phyloP scores from a whole-genome alignment of 2,888 invertebrate species.

The Melanophora roralis region DNA sequence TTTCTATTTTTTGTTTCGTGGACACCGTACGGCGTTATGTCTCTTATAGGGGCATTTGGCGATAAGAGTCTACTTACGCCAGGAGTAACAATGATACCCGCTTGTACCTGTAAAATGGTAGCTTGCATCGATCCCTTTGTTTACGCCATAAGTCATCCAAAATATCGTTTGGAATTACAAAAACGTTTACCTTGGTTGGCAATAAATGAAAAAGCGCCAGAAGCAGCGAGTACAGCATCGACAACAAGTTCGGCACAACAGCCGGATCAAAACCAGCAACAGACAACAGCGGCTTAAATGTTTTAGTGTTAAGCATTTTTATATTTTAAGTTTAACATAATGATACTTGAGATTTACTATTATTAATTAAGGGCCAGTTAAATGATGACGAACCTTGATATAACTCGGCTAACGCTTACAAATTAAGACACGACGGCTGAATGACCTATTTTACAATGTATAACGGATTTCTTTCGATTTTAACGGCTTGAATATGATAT shows the following conservation, averaged over 20 bases:
- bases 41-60: constrained; percentile 90
- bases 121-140: constrained; percentile 95
- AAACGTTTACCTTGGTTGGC: constrained; percentile 87
- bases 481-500: background rate
- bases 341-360: background rate
- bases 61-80: constrained; percentile 84
- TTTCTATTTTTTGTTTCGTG: constrained; percentile 91
- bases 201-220: constrained; percentile 81
- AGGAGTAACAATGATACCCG: constrained; percentile 89
- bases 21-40: constrained; percentile 92
- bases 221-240: constrained; percentile 79
- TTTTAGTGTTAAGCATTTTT: background rate
- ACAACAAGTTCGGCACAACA: constrained; percentile 67
- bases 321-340: constrained; percentile 13
- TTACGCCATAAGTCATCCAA: constrained; percentile 94
- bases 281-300: constrained; percentile 71
- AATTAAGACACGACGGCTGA: constrained; percentile 8
- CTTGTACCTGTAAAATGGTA: constrained; percentile 90
- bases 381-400: constrained; percentile 10
- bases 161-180: constrained; percentile 88
- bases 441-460: constrained; percentile 1
- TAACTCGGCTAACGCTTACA: background rate
- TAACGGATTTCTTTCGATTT: constrained; percentile 9
- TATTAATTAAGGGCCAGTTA: background rate
- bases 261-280: constrained; percentile 66